Evolutionary conservation across 2,888 invertebrate species (phyloP), one percentile per base, ranked within the genome.

Genomic region (Xylophagus ater): DNA sequence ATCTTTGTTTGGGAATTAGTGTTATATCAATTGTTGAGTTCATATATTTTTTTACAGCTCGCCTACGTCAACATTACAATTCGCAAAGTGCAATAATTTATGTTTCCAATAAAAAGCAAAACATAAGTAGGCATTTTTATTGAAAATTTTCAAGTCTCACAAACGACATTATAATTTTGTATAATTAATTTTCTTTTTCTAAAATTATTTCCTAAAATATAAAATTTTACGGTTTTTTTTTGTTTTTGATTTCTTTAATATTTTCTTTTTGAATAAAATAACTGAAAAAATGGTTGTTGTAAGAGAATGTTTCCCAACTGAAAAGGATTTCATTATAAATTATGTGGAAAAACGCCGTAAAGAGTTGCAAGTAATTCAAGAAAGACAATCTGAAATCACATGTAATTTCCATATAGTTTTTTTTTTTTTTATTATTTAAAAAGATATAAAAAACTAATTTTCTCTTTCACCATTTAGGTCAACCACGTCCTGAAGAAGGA

Each of bases 1-100:
- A 61, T 47, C 52, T 64, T 5, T 63, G 64, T 15, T 44, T 64
- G 19, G 64, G 64, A 1, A 46, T 63, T 2, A 64, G 62, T 45
- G 51, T 60, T 44, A 51, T 64, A 13, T 63, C 64, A 2, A 45
- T 64, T 2, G 53, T 61, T 7, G 64, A 64, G 41, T 57, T 64
- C 21, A 39, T 62, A n/a, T 63, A 62, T 45, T 61, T 54, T 39
- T 58, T 54, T 41, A 56, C 53, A 2, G 59, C 54, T 45, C 55
- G 59, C 3, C 42, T 60, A 17, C 50, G 49, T 28, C 44, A 45
- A 8, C 57, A 61, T 42, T 56, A 49, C 37, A 15, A 34, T 35
- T 35, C 41, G 10, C 38, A 44, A 31, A 31, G 23, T 19, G 34
- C 44, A 13, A 41, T 41, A 21, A 44, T 41, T 13, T 19, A 38